phyloP scores from a whole-genome alignment of 2,888 invertebrate genomes.

The Orthonevra nobilis region DNA sequence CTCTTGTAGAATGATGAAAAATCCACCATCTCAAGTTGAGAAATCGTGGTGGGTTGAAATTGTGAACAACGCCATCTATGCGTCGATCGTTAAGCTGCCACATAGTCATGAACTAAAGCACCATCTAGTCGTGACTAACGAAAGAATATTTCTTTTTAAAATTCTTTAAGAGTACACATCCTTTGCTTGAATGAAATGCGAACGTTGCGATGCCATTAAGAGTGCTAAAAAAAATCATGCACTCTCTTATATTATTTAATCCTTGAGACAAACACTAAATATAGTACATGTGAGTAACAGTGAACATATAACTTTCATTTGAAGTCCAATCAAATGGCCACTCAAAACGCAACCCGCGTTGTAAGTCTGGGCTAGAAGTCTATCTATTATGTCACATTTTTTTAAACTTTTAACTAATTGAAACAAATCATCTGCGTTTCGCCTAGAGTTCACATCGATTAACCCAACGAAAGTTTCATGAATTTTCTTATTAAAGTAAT shows the following conservation, averaged over 20 bases:
- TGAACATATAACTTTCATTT: constrained; percentile 12
- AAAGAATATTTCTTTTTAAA: not conserved
- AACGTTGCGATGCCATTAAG: too few relatives aligned
- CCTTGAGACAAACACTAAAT: constrained; percentile 13
- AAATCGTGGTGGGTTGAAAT: too few relatives aligned
- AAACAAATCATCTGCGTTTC: constrained; percentile 25
- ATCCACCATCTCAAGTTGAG: too few relatives aligned
- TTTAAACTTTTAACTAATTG: constrained; percentile 7
- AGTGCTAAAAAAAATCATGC: too few relatives aligned
- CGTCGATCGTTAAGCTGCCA: too few relatives aligned
- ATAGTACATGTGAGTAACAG: constrained; percentile 4
- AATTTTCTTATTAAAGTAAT: constrained; percentile 10
- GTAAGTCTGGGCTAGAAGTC: constrained; percentile 23
- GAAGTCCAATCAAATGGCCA: constrained; percentile 17
- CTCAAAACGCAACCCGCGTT: constrained; percentile 19
- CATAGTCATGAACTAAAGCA: not conserved
- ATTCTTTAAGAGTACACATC: not conserved
- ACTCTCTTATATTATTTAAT: not conserved
- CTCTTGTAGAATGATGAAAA: too few relatives aligned
- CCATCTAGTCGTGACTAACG: not conserved
- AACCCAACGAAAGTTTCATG: constrained; percentile 16
- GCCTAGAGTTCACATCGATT: constrained; percentile 13
- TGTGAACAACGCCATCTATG: too few relatives aligned
- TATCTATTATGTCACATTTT: constrained; percentile 16
- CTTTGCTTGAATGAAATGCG: not conserved